These are phyloP conservation scores for Punctoribates punctum DNA, from an alignment of 2,888 invertebrate genomes.

Conservation along the genomic window DNA sequence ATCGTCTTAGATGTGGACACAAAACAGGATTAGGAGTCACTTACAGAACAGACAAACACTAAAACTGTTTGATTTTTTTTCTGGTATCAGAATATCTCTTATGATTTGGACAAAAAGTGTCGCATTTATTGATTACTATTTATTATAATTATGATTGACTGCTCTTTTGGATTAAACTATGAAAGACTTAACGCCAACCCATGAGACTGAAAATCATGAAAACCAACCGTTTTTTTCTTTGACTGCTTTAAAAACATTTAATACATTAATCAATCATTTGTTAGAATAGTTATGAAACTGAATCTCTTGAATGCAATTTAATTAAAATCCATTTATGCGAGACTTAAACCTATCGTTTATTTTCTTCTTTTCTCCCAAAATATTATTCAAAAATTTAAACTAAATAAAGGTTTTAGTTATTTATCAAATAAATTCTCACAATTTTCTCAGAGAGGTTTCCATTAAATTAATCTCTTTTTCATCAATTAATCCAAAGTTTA, in stretches of 20 bases:
- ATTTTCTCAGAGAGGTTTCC: background rate
- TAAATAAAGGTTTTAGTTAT: conserved; percentile 9
- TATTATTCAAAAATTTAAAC: background rate
- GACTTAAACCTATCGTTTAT: background rate
- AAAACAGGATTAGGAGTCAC: conserved; percentile 10
- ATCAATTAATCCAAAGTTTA: background rate
- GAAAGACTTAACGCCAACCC: background rate
- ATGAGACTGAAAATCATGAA: background rate
- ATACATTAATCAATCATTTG: conserved; percentile 27
- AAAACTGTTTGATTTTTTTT: background rate
- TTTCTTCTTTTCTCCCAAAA: background rate
- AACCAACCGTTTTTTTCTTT: background rate
- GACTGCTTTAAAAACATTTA: background rate
- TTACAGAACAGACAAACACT: background rate
- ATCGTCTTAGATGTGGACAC: conserved; percentile 19
- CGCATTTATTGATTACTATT: conserved; percentile 28
- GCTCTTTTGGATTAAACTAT: conserved; percentile 17
- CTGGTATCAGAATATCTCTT: background rate
- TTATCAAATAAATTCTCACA: conserved; percentile 22
- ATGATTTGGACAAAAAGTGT: background rate
- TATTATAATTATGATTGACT: conserved; percentile 35
- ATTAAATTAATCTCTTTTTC: background rate
- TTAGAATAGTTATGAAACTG: background rate
- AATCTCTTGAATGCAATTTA: conserved; percentile 11
- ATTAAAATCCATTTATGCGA: conserved; percentile 26